Evolutionary conservation across 2,113 vertebrate genomes (phyloP), one percentile per base, ranked within the genome.

Genomic region (Rynchops niger): DNA sequence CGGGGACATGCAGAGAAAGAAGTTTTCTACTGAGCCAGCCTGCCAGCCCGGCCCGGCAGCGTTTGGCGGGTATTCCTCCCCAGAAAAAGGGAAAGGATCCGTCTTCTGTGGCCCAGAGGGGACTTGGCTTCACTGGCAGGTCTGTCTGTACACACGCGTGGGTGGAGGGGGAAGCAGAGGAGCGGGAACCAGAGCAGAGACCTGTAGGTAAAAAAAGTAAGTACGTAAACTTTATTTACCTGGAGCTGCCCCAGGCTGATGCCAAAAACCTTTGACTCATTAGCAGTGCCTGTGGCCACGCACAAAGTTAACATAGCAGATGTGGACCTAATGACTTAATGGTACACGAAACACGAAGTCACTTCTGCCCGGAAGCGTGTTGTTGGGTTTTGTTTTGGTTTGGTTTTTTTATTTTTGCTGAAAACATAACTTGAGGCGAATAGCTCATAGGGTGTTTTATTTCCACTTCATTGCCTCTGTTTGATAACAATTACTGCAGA

Each of bases 171-270:
- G 23, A 92, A 94, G 87, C 47, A 76, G 32, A 23, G 22, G 26
- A 93, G n/a, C 0, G 0, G 82, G 50, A 96, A 58, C n/a, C 43
- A 16, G 49, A 85, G 34, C 2, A 0, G 32, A 77, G 45, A 70
- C 17, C 53, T 76, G 43, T 55, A 58, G 15, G 13, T 76, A 76
- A 81, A 87, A 40, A 40, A 84, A 94, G 38, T 50, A 91, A 67
- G 53, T 40, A 56, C 59, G 53, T 87, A 63, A 80, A 65, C 66
- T 94, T 83, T 69, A 53, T 88, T 80, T 90, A 85, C 19, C 66
- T 87, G 93, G 66, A 87, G 66, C 71, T 76, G 66, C 36, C 66
- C 53, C 53, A 76, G 21, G 30, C 30, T 20, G 40, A 61, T 25
- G 62, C 53, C 53, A 69, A 79, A 93, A 87, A 16, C 15, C 22